Percentiles rank a stretch among this genome's conserved stretches.
These are phyloP conservation scores for Umimayanthus chanpuru DNA, from an alignment of 92 coral and sea anemone species.

Conservation along the genomic window DNA sequence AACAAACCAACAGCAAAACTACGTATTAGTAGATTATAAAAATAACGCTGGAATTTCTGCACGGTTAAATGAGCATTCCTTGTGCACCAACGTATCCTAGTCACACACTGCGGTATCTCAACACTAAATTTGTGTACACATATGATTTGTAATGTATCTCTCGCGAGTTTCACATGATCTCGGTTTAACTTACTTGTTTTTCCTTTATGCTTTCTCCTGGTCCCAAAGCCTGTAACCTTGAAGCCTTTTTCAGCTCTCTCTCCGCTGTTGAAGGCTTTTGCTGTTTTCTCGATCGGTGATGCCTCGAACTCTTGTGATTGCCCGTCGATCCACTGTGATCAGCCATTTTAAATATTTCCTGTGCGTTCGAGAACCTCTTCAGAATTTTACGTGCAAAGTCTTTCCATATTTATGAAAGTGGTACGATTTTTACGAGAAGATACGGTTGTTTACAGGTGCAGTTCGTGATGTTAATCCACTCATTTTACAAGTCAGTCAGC, in stretches of 20 bases:
- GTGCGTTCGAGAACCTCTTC: neutral
- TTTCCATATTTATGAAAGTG: neutral
- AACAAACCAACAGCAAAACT: neutral
- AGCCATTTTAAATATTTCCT: slow-evolving; percentile 44
- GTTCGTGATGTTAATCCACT: slow-evolving; percentile 18
- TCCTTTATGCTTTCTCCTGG: slow-evolving; percentile 97
- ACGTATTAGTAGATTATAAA: too few relatives aligned
- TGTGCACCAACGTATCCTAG: slow-evolving; percentile 11
- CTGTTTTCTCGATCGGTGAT: slow-evolving; percentile 85
- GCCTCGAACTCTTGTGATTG: slow-evolving; percentile 63
- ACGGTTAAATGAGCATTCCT: slow-evolving; percentile 19
- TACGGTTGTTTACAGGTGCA: neutral
- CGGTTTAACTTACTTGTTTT: slow-evolving; percentile 76
- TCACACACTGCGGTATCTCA: neutral
- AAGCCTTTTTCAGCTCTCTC: slow-evolving; percentile 96
- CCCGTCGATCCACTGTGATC: slow-evolving; percentile 41
- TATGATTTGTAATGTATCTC: neutral
- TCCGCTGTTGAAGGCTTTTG: slow-evolving; percentile 92
- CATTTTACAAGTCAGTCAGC: slow-evolving; percentile 53
- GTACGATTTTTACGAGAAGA: neutral
- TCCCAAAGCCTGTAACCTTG: slow-evolving; percentile 91
- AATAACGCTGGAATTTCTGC: neutral
- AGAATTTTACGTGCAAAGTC: neutral
- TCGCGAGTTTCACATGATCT: neutral
- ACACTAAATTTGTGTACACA: neutral